Conservation (phyloP, 1,140 invertebrate genomes). For the Rhizoglyphus robini region DNA sequence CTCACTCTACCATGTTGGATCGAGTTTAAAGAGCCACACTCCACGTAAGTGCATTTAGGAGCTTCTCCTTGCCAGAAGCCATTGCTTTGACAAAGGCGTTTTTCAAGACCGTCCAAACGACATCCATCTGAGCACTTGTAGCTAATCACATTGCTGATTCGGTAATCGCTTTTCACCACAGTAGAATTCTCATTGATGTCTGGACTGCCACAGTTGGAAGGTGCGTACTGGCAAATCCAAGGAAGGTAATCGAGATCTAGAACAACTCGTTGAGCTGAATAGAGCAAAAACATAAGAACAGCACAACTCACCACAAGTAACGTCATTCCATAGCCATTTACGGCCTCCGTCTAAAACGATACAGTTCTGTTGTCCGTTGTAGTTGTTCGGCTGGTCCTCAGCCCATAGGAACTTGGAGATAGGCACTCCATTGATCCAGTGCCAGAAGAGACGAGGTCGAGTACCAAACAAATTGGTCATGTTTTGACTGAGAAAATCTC, state of each 20-base stretch:
- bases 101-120: constrained; percentile 56
- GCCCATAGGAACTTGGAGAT: constrained; percentile 51
- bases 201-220: constrained; percentile 66
- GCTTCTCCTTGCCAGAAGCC: constrained; percentile 44
- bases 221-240: constrained; percentile 73
- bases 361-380: constrained; percentile 86
- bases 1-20: constrained; percentile 57
- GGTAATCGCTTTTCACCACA: constrained; percentile 52
- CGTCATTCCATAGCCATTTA: constrained; percentile 84
- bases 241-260: constrained; percentile 54
- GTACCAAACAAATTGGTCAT: constrained; percentile 16
- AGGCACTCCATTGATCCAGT: constrained; percentile 21
- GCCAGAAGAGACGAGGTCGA: constrained; percentile 17
- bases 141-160: constrained; percentile 50
- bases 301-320: constrained; percentile 51
- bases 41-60: constrained; percentile 52
- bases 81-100: constrained; percentile 29
- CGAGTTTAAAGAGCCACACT: constrained; percentile 55
- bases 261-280: neutral
- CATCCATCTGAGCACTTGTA: constrained; percentile 70
- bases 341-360: constrained; percentile 74
- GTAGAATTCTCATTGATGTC: constrained; percentile 70
- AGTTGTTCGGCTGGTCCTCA: constrained; percentile 85
- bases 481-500: constrained; percentile 40
- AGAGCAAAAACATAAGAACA: neutral